Evolutionary conservation across 2,797 vertebrate genomes (phyloP).

Genomic region (Sebastes itinus): DNA sequence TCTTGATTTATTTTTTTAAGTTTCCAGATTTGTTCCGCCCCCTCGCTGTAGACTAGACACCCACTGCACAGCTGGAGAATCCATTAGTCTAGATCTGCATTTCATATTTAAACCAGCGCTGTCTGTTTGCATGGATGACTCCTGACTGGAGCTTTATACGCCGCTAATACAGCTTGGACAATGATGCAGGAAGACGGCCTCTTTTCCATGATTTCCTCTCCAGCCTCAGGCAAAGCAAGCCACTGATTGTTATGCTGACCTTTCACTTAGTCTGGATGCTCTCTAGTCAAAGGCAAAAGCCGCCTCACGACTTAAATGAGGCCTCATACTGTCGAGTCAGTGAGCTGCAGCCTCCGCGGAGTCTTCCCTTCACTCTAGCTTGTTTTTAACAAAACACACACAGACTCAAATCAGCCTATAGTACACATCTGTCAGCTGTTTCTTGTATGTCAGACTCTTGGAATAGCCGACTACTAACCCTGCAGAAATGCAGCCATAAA

Average conservation of each 20-base stretch:
- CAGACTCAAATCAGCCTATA: neutral
- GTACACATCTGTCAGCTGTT: slow-evolving; percentile 35
- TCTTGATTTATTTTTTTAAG: neutral
- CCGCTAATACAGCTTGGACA: neutral
- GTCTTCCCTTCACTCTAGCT: neutral
- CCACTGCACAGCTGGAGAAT: neutral
- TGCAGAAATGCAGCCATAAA: slow-evolving; percentile 19
- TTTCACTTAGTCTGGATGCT: slow-evolving; percentile 54
- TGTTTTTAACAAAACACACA: neutral
- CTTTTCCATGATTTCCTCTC: slow-evolving; percentile 27
- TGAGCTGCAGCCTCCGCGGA: slow-evolving; percentile 6
- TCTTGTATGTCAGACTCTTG: neutral
- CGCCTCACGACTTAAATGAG: slow-evolving; percentile 1
- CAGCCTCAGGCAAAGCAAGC: slow-evolving; percentile 30
- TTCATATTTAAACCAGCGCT: neutral
- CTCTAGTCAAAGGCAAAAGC: slow-evolving; percentile 25
- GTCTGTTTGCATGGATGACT: slow-evolving; percentile 1
- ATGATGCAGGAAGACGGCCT: neutral
- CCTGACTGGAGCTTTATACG: neutral
- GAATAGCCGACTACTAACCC: neutral
- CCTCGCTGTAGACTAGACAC: neutral
- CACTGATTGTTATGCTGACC: slow-evolving; percentile 54
- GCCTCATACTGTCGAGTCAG: slow-evolving; percentile 3
- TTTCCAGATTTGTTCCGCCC: neutral
- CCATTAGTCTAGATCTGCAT: neutral